Base-by-base conservation (phyloP, 1,140 invertebrate genomes). In the Drosophila ambigua region DNA sequence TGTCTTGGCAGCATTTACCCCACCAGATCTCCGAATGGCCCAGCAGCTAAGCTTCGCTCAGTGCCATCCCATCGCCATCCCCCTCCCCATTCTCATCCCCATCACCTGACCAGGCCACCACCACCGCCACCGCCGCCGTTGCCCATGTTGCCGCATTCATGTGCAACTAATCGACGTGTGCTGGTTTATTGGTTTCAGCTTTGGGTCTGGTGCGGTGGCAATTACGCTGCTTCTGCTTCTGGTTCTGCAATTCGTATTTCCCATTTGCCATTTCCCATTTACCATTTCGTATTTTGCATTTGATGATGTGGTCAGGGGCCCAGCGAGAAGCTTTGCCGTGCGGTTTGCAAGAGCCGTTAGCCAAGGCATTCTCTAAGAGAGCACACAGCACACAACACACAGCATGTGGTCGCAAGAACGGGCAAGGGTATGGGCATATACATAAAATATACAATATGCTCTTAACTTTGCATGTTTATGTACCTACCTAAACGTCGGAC, bases 151-250 rank as follows among this genome's bases (percentile, higher is more conserved):
- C 69, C 74, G 79, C 79, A 83, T 78, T 83, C 79, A 78, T 82
- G 79, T 83, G 72, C 79, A 83, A 76, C 80, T 82, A 82, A 79
- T 82, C 80, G 79, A 83, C 72, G 63, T 81, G 80, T 83, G 79
- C 79, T 64, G 79, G 79, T 72, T 79, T 83, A 82, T 83, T 82
- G 80, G 79, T 82, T 82, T 82, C 69, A 71, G 68, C 61, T 62
- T 69, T 59, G 48, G 52, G 59, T 61, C 63, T 58, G 61, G 54
- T 69, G 80, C 67, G 55, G 71, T 78, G 80, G 80, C 79, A 82
- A 83, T 82, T 83, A 83, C 72, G 72, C 48, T 83, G 80, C 75
- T 76, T 82, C 9, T 39, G 11, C 35, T 39, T 39, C 35, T 39
- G 35, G 35, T 39, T 39, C 35, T 39, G 35, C 35, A 39, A 39